Evolutionary conservation across 2,888 invertebrate species (phyloP).

Genomic region (Rotaria socialis): DNA sequence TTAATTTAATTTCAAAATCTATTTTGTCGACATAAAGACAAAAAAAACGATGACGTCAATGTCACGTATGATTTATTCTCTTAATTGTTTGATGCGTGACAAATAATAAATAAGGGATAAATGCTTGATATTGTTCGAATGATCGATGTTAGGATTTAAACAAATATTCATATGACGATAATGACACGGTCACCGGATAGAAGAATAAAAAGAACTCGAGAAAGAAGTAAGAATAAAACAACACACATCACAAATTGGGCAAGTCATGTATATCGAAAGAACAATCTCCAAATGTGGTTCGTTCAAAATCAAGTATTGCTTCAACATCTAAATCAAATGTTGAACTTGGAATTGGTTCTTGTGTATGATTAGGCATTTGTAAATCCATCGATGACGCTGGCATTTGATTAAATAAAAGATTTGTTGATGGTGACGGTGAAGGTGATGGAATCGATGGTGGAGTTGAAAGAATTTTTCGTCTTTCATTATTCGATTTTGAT

Average conservation of each 20-base stretch:
- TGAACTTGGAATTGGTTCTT: not conserved
- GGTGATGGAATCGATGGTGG: not conserved
- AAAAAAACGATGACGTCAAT: not conserved
- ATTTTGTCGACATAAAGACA: not conserved
- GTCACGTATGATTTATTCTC: slow-evolving; percentile 29
- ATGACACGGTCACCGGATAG: slow-evolving; percentile 22
- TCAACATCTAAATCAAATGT: slow-evolving; percentile 28
- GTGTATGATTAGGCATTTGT: not conserved
- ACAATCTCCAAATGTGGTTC: slow-evolving; percentile 36
- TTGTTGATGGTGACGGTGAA: slow-evolving; percentile 3
- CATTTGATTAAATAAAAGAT: not conserved
- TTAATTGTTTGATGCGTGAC: slow-evolving; percentile 32
- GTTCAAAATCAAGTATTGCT: slow-evolving; percentile 36
- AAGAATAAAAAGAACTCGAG: slow-evolving; percentile 8
- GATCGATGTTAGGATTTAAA: slow-evolving; percentile 26
- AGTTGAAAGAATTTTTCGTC: not conserved
- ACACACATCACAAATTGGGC: slow-evolving; percentile 36
- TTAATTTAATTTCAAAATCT: not conserved
- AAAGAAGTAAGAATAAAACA: not conserved
- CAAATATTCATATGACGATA: slow-evolving; percentile 27
- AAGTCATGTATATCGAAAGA: slow-evolving; percentile 22
- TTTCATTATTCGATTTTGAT: not conserved
- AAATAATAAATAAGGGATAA: slow-evolving; percentile 29
- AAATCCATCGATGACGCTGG: not conserved
- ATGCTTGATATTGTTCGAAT: slow-evolving; percentile 26